Evolutionary conservation across 2,113 vertebrate species (phyloP).

Genomic region (Hymenochirus boettgeri): DNA sequence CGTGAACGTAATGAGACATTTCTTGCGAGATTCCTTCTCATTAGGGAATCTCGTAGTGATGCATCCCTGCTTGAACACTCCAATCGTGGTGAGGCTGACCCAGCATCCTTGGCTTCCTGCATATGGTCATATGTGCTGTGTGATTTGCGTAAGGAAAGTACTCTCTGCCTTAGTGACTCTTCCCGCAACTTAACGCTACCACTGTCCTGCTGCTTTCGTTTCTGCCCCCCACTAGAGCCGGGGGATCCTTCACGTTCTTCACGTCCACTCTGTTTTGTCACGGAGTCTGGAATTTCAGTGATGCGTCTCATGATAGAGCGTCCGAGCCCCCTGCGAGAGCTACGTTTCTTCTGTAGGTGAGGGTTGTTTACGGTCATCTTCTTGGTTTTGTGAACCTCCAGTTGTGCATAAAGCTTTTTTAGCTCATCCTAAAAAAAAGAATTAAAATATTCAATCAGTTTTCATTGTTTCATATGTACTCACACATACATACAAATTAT

Average conservation of each 20-base stretch:
- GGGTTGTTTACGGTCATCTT: slow-evolving; percentile 86
- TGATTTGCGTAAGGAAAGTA: slow-evolving; percentile 58
- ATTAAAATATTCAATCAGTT: too few relatives aligned
- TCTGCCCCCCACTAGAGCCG: slow-evolving; percentile 45
- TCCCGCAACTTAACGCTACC: slow-evolving; percentile 52
- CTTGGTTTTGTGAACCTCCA: slow-evolving; percentile 84
- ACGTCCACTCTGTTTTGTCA: slow-evolving; percentile 66
- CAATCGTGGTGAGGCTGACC: not conserved
- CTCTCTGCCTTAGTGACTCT: slow-evolving; percentile 53
- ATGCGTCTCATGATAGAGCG: slow-evolving; percentile 69
- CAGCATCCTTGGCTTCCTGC: slow-evolving; percentile 40
- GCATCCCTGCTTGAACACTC: slow-evolving; percentile 47
- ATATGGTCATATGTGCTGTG: slow-evolving; percentile 61
- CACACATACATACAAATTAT: too few relatives aligned
- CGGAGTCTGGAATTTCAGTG: slow-evolving; percentile 68
- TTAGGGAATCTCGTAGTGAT: slow-evolving; percentile 54
- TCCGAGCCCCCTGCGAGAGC: slow-evolving; percentile 69
- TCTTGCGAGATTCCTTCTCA: slow-evolving; percentile 50
- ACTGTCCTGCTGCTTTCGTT: slow-evolving; percentile 33
- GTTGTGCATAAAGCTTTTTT: slow-evolving; percentile 87
- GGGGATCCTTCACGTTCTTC: slow-evolving; percentile 65
- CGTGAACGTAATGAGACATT: slow-evolving; percentile 55
- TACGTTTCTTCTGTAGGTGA: slow-evolving; percentile 79
- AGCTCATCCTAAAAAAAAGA: slow-evolving; percentile 75
- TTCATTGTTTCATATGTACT: too few relatives aligned